Base-by-base conservation (phyloP, 1,140 invertebrate species). In the Drosophila lowei region DNA sequence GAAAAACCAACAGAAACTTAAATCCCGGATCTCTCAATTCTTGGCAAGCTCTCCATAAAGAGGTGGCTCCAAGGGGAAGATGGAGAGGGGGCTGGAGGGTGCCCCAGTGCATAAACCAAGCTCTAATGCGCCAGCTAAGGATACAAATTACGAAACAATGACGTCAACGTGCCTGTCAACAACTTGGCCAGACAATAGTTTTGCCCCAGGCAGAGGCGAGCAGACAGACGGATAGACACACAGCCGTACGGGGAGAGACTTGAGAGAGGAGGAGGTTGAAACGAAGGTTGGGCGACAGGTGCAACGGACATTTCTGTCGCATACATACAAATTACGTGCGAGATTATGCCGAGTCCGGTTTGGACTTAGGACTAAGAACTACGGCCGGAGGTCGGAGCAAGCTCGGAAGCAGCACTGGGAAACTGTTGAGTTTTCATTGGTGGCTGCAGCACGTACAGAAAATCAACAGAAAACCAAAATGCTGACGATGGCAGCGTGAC, bases 121-220 rank as follows among this genome's bases (percentile, higher is more conserved):
- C 83, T 68, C 83, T 86, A 86, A 86, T 86, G 78, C 83, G 72
- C 77, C 73, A 83, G 84, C 78, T 86, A 86, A 86, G 83, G 83
- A 86, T 86, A 86, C 83, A 86, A 86, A 86, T 88, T 86, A 88
- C 83, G 58, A 86, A 86, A 86, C 83, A 86, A 86, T 86, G 84
- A 86, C 79, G 79, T 83, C 83, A 86, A 86, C 83, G 83, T 86
- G 83, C 83, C 81, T 86, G 83, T 86, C 83, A 86, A 83, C 83
- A 86, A 88, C 83, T 83, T 76, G 74, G 78, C 74, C 83, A 86
- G 83, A 86, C 81, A 86, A 86, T 86, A 86, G 81, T 85, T 85
- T 75, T 76, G 66, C 80, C 66, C 56, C 47, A 49, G 16, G 43
- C 56, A 15, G 42, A 62, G 23, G 4, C 63, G 78, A 59, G 71